Base-by-base conservation (phyloP, 2,113 vertebrate species). In the Tretioscincus oriximinensis region DNA sequence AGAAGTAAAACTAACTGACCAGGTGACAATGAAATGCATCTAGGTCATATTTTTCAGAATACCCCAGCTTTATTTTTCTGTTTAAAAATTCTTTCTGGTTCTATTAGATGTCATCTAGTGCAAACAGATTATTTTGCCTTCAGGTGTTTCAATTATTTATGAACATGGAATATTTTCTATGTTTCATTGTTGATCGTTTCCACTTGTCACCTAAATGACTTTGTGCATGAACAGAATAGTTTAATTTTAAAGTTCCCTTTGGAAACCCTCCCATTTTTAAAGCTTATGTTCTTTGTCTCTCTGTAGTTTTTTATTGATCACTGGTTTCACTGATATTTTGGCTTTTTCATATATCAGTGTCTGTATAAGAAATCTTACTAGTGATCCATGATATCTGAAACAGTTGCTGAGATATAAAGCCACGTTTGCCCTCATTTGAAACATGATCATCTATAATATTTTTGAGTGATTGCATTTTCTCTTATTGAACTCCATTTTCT, bases 121-220 rank as follows among this genome's bases (percentile, higher is more conserved):
- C 73, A 81, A 70, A 81, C n/a, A 9, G 35, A 81, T 12, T 86
- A 86, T 87, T 90, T 89, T 83, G 87, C 77, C 69, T 78, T n/a
- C 45, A 84, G 67, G 76, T 89, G 60, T 85, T 90, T 86, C 71
- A 90, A 85, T 89, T 89, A 77, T 90, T 92, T 80, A 92, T 80
- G 85, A 91, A 84, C 74, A 84, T 0, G 9, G 67, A 86, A 66
- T 80, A 90, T 86, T 89, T 86, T 64, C 74, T 78, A 7, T 24
- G 29, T 89, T 90, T 89, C 80, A 84, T 77, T 81, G 64, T 80
- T 71, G 47, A 83, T 77, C 26, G 68, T 78, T 91, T 88, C 83
- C 82, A 80, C 78, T 89, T 90, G 81, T 84, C 76, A 85, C 41
- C 84, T 84, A 84, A 86, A 84, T 74, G 20, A 74, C 86, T 89